phyloP scores from a whole-genome alignment of 1,140 invertebrate genomes.

The Branchinecta lindahli region DNA sequence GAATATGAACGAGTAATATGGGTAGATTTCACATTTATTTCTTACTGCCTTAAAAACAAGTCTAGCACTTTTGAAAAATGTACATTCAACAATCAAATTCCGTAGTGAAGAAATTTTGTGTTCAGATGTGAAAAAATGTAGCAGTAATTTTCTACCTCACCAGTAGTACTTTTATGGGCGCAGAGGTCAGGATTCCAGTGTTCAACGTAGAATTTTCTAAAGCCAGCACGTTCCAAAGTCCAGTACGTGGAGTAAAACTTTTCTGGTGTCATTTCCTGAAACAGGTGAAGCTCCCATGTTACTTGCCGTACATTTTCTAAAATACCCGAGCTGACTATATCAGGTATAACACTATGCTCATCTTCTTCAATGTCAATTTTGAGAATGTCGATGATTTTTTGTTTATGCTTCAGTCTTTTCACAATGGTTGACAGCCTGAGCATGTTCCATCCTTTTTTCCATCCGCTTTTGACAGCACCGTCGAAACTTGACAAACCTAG shows the following conservation, averaged over 20 bases:
- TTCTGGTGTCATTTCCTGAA: neutral
- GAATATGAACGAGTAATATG: no score
- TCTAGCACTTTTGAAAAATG: no score
- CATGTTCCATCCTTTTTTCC: neutral
- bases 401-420: neutral
- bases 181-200: neutral
- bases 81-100: no score
- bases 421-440: neutral
- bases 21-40: no score
- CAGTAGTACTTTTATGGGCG: neutral
- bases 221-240: neutral
- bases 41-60: no score
- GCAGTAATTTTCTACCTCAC: neutral
- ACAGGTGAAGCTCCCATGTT: neutral
- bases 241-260: neutral
- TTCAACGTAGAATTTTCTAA: neutral
- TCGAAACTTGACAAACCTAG: neutral
- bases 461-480: neutral
- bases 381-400: neutral
- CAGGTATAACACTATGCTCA: slow-evolving; percentile 11
- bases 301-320: slow-evolving; percentile 12
- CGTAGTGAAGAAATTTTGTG: neutral
- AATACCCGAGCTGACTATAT: slow-evolving; percentile 7
- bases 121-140: neutral
- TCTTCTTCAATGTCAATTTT: slow-evolving; percentile 13